phyloP scores from a whole-genome alignment of 2,888 invertebrate species.

The Amphiduros pacificus region DNA sequence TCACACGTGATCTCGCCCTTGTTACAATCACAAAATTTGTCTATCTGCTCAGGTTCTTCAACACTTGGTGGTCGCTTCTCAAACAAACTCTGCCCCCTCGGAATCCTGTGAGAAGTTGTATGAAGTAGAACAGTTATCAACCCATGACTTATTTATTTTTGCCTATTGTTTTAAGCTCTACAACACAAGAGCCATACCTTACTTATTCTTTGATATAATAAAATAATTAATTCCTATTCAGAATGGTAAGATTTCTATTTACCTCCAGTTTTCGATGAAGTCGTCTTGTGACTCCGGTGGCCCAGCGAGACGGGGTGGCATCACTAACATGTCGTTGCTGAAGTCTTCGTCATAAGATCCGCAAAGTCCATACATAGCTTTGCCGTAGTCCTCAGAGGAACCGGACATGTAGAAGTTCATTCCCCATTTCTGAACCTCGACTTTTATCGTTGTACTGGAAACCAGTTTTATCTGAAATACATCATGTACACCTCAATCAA shows the following conservation, averaged over 20 bases:
- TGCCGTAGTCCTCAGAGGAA: background rate
- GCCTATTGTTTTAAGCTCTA: too few relatives aligned
- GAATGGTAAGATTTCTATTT: too few relatives aligned
- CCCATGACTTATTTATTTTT: too few relatives aligned
- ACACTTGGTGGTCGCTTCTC: background rate
- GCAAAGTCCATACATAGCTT: background rate
- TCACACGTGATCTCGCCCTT: constrained; percentile 9
- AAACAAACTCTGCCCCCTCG: constrained; percentile 8
- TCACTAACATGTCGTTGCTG: background rate
- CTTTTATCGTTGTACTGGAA: background rate
- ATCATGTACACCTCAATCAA: too few relatives aligned
- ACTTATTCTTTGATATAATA: too few relatives aligned
- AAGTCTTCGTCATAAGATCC: background rate
- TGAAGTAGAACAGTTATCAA: too few relatives aligned
- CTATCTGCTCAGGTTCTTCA: background rate
- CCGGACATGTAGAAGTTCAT: background rate
- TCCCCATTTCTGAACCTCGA: background rate
- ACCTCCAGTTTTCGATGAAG: background rate
- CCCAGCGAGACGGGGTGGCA: background rate
- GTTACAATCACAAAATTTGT: constrained; percentile 3
- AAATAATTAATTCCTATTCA: too few relatives aligned
- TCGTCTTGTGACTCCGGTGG: background rate
- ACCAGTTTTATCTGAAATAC: background rate
- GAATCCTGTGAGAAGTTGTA: constrained; percentile 4
- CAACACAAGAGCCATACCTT: too few relatives aligned